Conservation (phyloP, 2,888 invertebrate genomes). For the Cinara cedri region DNA sequence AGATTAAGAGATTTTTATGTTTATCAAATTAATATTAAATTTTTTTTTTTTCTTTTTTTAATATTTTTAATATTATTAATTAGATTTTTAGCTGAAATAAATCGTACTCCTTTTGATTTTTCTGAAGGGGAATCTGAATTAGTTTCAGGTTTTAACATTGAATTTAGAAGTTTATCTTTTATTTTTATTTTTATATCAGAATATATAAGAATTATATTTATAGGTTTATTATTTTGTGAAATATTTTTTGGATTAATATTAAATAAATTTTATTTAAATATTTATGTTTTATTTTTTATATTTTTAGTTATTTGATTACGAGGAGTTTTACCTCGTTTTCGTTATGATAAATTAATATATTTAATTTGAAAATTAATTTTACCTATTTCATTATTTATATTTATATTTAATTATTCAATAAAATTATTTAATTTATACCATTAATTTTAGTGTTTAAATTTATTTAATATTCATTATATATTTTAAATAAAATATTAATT, state of each 20-base stretch:
- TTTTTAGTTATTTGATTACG: slow-evolving; percentile 28
- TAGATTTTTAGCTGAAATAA: slow-evolving; percentile 29
- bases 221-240: slow-evolving; percentile 67
- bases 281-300: slow-evolving; percentile 18
- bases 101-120: slow-evolving; percentile 26
- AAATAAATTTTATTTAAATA: slow-evolving; percentile 64
- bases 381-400: slow-evolving; percentile 8
- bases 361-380: slow-evolving; percentile 35
- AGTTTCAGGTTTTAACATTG: slow-evolving; percentile 38
- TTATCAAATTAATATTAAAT: slow-evolving; percentile 21
- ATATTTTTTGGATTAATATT: slow-evolving; percentile 70
- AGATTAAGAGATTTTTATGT: slow-evolving; percentile 63
- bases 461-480: slow-evolving; percentile 67
- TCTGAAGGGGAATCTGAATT: slow-evolving; percentile 22
- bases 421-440: slow-evolving; percentile 8
- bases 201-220: slow-evolving; percentile 71
- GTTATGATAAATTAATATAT: slow-evolving; percentile 37
- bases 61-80: slow-evolving; percentile 7
- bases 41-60: slow-evolving; percentile 17
- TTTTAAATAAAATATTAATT: slow-evolving; percentile 74
- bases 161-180: slow-evolving; percentile 63
- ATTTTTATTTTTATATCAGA: slow-evolving; percentile 64
- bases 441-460: slow-evolving; percentile 10
- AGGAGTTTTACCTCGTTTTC: slow-evolving; percentile 36
- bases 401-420: not conserved